Evolutionary conservation across 2,888 invertebrate species (phyloP).

Genomic region (Polydrusus cervinus): DNA sequence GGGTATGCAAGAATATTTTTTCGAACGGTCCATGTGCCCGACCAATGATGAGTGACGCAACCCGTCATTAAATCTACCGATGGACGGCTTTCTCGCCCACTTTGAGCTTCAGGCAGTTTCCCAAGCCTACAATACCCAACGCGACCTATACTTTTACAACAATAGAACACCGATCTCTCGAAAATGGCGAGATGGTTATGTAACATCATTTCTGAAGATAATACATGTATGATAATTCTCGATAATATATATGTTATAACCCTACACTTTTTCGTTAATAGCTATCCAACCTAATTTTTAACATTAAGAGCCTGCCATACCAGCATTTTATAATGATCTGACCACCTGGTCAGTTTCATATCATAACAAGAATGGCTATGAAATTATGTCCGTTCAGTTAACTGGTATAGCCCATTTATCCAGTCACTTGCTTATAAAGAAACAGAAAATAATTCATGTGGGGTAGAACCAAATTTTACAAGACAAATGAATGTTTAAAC

Average conservation of each 20-base stretch:
- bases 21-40: slow-evolving; percentile 64
- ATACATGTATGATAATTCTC: slow-evolving; percentile 1
- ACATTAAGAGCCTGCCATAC: too few species aligned
- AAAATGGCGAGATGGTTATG: slow-evolving; percentile 50
- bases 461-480: too few species aligned
- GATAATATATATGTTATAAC: neutral
- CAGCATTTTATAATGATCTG: too few species aligned
- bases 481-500: too few species aligned
- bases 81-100: slow-evolving; percentile 64
- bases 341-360: too few species aligned
- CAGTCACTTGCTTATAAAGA: too few species aligned
- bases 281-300: too few species aligned
- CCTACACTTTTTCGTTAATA: too few species aligned
- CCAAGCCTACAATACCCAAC: slow-evolving; percentile 58
- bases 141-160: slow-evolving; percentile 50
- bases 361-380: too few species aligned
- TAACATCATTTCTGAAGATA: slow-evolving; percentile 7
- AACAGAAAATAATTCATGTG: too few species aligned
- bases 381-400: too few species aligned
- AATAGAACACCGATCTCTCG: slow-evolving; percentile 55
- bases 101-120: slow-evolving; percentile 59
- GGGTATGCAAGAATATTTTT: slow-evolving; percentile 59
- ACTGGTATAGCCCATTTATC: too few species aligned
- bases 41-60: slow-evolving; percentile 71
- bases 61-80: slow-evolving; percentile 70